These are phyloP conservation scores for Portevinia maculata DNA, from an alignment of 2,888 invertebrate genomes.

Conservation along the genomic window DNA sequence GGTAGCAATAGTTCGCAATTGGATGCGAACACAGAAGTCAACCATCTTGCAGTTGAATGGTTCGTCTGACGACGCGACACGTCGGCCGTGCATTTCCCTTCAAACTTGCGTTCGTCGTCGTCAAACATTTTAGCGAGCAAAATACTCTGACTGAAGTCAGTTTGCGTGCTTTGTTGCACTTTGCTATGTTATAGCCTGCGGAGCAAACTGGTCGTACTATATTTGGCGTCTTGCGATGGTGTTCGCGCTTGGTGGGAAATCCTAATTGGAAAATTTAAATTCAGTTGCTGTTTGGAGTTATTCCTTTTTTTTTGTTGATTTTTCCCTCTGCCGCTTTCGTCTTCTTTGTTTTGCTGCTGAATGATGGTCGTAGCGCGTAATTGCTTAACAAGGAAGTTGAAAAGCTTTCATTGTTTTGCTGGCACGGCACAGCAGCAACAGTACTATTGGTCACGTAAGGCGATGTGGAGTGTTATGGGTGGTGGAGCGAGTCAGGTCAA, in stretches of 20 bases:
- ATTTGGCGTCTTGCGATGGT: constrained; percentile 65
- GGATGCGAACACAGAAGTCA: constrained; percentile 58
- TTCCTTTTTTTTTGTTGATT: constrained; percentile 12
- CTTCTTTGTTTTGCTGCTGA: constrained; percentile 15
- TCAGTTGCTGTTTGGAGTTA: constrained; percentile 65
- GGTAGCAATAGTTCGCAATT: constrained; percentile 52
- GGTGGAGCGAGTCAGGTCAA: constrained; percentile 19
- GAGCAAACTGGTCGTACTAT: constrained; percentile 45
- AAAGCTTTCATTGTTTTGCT: constrained; percentile 63
- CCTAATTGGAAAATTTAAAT: constrained; percentile 73
- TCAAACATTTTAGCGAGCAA: constrained; percentile 35
- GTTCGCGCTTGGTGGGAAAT: constrained; percentile 71
- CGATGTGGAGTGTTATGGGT: constrained; percentile 7
- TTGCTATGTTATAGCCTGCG: constrained; percentile 55
- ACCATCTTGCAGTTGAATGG: constrained; percentile 37
- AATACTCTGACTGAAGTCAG: constrained; percentile 52
- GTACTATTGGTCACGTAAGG: constrained; percentile 45
- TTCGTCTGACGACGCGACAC: constrained; percentile 18
- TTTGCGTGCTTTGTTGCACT: constrained; percentile 70
- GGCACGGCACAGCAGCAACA: too few species aligned
- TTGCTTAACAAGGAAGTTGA: constrained; percentile 72
- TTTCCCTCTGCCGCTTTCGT: not conserved
- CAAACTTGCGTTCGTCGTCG: constrained; percentile 28
- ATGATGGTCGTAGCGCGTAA: constrained; percentile 62
- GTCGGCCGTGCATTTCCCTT: constrained; percentile 11